A percentile compares a stretch with the other conserved stretches of the same genome.
These are phyloP conservation scores for Neodiprion pinetum DNA, from an alignment of 1,140 invertebrate species.

Conservation along the genomic window DNA sequence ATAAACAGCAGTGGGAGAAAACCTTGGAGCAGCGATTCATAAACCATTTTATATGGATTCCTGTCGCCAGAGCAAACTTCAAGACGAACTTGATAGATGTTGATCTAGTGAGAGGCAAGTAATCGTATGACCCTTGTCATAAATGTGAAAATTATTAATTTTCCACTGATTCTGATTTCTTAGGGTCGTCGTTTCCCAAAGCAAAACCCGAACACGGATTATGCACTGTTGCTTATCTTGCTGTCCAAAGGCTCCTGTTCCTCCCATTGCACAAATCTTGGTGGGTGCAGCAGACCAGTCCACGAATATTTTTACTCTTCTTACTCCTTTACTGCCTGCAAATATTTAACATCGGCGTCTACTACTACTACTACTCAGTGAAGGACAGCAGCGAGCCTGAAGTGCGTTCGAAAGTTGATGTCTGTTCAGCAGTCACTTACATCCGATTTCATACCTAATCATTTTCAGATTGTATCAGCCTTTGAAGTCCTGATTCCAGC, in stretches of 20 bases:
- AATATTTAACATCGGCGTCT: slow-evolving; percentile 72
- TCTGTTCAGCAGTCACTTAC: slow-evolving; percentile 16
- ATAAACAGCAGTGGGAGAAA: slow-evolving; percentile 96
- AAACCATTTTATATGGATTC: slow-evolving; percentile 83
- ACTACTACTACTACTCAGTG: slow-evolving; percentile 60
- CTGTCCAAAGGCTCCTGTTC: slow-evolving; percentile 79
- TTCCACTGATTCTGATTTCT: slow-evolving; percentile 29
- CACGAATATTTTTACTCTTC: slow-evolving; percentile 74
- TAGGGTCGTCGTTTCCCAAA: slow-evolving; percentile 93
- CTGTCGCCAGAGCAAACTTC: slow-evolving; percentile 85
- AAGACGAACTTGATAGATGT: slow-evolving; percentile 95
- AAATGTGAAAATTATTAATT: slow-evolving; percentile 54
- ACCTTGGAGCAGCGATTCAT: slow-evolving; percentile 90
- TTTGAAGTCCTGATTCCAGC: slow-evolving; percentile 80
- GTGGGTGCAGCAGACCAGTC: slow-evolving; percentile 89
- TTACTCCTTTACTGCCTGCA: slow-evolving; percentile 81
- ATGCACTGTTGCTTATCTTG: slow-evolving; percentile 80
- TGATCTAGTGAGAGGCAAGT: slow-evolving; percentile 85
- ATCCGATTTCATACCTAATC: slow-evolving; percentile 21
- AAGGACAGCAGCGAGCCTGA: slow-evolving; percentile 48
- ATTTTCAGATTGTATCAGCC: slow-evolving; percentile 61
- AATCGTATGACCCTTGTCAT: slow-evolving; percentile 33
- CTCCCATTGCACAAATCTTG: slow-evolving; percentile 84
- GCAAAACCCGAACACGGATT: slow-evolving; percentile 90
- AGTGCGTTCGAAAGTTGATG: slow-evolving; percentile 38